Conservation (phyloP, 30 jellyfish, hydroid and myxozoan genomes). For the Cassiopea xamachana region DNA sequence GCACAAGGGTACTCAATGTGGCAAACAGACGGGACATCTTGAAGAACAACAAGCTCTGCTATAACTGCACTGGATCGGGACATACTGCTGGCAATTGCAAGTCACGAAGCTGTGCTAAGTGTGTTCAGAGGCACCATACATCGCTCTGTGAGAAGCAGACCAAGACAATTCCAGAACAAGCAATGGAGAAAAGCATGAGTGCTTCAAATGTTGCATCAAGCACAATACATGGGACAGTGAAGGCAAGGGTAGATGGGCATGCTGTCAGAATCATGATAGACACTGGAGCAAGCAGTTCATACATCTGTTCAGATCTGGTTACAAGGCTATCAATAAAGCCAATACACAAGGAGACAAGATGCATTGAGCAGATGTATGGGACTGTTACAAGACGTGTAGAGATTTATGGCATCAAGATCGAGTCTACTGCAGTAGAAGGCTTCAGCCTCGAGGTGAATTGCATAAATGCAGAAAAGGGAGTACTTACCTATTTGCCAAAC, state of each 20-base stretch:
- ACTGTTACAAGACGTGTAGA: slow-evolving; percentile 47
- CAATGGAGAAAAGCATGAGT: slow-evolving; percentile 9
- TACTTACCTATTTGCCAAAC: slow-evolving; percentile 60
- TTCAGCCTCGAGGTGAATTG: slow-evolving; percentile 38
- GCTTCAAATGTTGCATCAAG: slow-evolving; percentile 15
- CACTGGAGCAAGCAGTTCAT: slow-evolving; percentile 41
- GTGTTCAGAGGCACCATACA: slow-evolving; percentile 58
- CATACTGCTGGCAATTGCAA: slow-evolving; percentile 46
- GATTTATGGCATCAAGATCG: slow-evolving; percentile 22
- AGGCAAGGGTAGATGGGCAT: not conserved
- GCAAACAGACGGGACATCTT: not conserved
- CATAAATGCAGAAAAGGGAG: slow-evolving; percentile 60
- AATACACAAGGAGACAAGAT: slow-evolving; percentile 11
- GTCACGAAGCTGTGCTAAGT: slow-evolving; percentile 43
- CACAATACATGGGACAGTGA: slow-evolving; percentile 26
- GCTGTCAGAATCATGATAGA: slow-evolving; percentile 29
- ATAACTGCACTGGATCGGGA: slow-evolving; percentile 61
- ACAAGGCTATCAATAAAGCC: slow-evolving; percentile 10
- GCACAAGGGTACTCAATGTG: slow-evolving; percentile 39
- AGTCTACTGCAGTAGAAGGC: slow-evolving; percentile 45
- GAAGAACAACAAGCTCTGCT: not conserved
- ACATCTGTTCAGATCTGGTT: slow-evolving; percentile 24
- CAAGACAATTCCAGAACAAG: not conserved
- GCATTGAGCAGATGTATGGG: slow-evolving; percentile 57
- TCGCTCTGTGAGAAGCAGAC: slow-evolving; percentile 31